A percentile compares a stretch with the other conserved stretches of the same genome.
phyloP scores from a whole-genome alignment of 1,140 invertebrate species.

The Drosophila funebris region DNA sequence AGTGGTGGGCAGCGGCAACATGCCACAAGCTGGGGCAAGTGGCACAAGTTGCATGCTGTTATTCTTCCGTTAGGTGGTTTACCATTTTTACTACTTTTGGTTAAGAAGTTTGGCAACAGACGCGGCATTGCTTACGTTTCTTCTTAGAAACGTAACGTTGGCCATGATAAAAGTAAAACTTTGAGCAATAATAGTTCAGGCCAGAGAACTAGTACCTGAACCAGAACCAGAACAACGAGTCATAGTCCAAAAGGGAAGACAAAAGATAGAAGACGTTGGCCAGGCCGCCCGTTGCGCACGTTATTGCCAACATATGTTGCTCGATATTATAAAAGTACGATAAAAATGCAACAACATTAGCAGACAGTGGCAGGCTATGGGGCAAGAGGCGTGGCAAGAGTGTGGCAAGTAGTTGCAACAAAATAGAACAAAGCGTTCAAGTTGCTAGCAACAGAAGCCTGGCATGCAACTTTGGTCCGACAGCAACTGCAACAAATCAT shows the following conservation, averaged over 20 bases:
- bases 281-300: constrained; percentile 46
- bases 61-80: constrained; percentile 16
- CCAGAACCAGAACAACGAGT: constrained; percentile 1
- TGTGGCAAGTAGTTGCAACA: constrained; percentile 22
- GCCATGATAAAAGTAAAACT: constrained; percentile 75
- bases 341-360: constrained; percentile 32
- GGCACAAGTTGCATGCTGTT: constrained; percentile 2
- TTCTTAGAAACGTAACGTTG: constrained; percentile 17
- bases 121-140: constrained; percentile 3
- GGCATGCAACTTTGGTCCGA: constrained; percentile 33
- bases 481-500: constrained; percentile 43
- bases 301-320: constrained; percentile 76
- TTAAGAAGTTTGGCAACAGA: constrained; percentile 56
- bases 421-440: constrained; percentile 22
- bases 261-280: background rate
- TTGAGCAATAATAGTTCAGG: constrained; percentile 65
- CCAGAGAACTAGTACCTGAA: background rate
- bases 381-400: background rate
- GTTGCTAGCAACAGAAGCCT: constrained; percentile 2
- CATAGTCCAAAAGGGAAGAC: background rate
- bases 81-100: constrained; percentile 53
- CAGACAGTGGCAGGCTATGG: background rate
- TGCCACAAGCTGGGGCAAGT: constrained; percentile 2
- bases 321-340: constrained; percentile 65
- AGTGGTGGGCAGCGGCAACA: constrained; percentile 10